phyloP scores from a whole-genome alignment of 2,113 vertebrate species.

The Blennius ocellaris region DNA sequence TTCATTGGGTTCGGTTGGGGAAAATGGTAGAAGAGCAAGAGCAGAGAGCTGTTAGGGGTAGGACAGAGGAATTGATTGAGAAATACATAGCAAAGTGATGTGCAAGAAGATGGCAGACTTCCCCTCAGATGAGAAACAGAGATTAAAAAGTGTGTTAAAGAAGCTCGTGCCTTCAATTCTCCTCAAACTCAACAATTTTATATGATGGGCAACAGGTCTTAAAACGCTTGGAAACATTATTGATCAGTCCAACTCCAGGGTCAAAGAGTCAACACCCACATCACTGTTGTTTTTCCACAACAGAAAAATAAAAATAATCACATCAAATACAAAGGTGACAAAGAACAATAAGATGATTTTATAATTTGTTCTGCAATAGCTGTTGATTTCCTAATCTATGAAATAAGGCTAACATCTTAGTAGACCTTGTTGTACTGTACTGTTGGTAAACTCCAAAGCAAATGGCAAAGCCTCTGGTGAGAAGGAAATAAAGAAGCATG shows the following conservation, averaged over 20 bases:
- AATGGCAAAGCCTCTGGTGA: constrained; percentile 63
- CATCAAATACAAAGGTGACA: neutral
- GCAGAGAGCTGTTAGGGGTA: constrained; percentile 7
- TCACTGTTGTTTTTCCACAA: neutral
- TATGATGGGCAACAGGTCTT: too few relatives aligned
- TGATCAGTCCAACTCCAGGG: too few relatives aligned
- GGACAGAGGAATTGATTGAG: too few relatives aligned
- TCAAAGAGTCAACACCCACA: neutral
- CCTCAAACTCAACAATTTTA: too few relatives aligned
- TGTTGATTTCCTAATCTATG: neutral
- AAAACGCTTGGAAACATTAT: too few relatives aligned
- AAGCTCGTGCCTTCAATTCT: neutral
- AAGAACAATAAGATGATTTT: constrained; percentile 5
- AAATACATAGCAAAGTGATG: neutral
- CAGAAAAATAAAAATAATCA: neutral
- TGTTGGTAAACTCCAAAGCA: constrained; percentile 81
- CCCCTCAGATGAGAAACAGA: neutral
- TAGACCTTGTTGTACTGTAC: constrained; percentile 52
- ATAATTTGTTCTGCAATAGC: constrained; percentile 1
- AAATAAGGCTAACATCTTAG: constrained; percentile 42
- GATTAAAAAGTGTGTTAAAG: neutral
- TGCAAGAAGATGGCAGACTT: constrained; percentile 8
- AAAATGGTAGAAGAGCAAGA: constrained; percentile 18
- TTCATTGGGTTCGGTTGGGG: constrained; percentile 35
- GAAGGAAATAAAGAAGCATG: constrained; percentile 70